Evolutionary conservation across 1,140 invertebrate genomes (phyloP).

Genomic region (roundworm (Caenorhabditis elegans)): DNA sequence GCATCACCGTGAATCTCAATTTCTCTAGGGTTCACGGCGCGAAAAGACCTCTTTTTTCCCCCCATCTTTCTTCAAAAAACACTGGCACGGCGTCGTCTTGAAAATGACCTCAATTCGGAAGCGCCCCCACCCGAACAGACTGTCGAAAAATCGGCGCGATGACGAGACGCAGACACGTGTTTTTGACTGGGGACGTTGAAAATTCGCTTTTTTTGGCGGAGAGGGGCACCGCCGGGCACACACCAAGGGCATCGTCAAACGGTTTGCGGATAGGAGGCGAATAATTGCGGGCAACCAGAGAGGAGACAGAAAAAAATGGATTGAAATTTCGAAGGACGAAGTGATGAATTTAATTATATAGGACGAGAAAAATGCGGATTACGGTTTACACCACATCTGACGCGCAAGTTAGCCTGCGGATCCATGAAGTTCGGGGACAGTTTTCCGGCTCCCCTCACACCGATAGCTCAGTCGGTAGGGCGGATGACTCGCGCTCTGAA

Average conservation of each 20-base stretch:
- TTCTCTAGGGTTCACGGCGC: neutral
- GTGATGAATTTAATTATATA: conserved; percentile 33
- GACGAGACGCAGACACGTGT: conserved; percentile 12
- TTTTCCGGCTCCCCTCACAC: too few relatives aligned
- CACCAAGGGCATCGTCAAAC: conserved; percentile 22
- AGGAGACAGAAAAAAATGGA: neutral
- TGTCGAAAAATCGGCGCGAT: neutral
- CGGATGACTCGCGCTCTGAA: too few relatives aligned
- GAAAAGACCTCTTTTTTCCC: conserved; percentile 20
- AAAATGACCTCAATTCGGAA: conserved; percentile 26
- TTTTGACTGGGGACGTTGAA: neutral
- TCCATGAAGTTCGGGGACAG: too few relatives aligned
- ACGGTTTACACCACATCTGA: too few relatives aligned
- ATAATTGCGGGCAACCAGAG: too few relatives aligned
- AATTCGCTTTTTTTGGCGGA: conserved; percentile 11
- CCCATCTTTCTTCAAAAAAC: conserved; percentile 28
- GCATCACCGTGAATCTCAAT: neutral
- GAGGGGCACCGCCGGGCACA: conserved; percentile 24
- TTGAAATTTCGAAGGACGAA: conserved; percentile 2
- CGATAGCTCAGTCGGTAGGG: too few relatives aligned
- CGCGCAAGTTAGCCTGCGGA: too few relatives aligned
- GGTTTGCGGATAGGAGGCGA: conserved; percentile 8
- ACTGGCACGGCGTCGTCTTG: conserved; percentile 27
- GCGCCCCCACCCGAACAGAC: neutral
- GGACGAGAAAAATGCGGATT: neutral